Percentiles rank a stretch among this genome's conserved stretches.
Evolutionary conservation across 2,888 invertebrate species (phyloP).

Genomic region (Podabrus alpinus): DNA sequence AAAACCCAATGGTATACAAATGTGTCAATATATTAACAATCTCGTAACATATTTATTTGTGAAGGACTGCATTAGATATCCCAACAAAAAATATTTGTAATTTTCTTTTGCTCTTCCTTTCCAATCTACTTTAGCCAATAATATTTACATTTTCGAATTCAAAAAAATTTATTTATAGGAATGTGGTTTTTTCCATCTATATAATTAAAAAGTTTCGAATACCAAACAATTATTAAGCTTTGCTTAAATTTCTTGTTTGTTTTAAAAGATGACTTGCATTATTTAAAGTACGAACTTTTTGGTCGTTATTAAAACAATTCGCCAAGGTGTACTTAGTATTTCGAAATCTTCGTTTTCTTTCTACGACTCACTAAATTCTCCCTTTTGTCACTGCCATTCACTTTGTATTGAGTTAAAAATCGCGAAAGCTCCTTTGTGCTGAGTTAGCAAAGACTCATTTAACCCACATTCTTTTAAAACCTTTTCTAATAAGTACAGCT

Average conservation of each 20-base stretch:
- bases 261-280: background rate
- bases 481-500: background rate
- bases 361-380: background rate
- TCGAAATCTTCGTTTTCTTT: background rate
- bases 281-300: background rate
- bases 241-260: background rate
- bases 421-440: background rate
- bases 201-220: background rate
- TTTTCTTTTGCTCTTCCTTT: background rate
- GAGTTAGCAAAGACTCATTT: background rate
- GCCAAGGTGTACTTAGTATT: background rate
- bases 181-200: background rate
- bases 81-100: background rate
- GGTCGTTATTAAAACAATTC: background rate
- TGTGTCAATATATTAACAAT: background rate
- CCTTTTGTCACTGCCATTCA: background rate
- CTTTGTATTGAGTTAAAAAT: background rate
- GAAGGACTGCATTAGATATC: background rate
- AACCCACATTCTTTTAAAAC: background rate
- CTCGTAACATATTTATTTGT: background rate
- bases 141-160: background rate
- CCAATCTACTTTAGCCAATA: background rate
- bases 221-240: background rate
- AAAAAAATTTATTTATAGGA: background rate
- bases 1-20: conserved; percentile 6